Evolutionary conservation across 2,888 invertebrate genomes (phyloP).

Genomic region (Ypsolopha scabrella): DNA sequence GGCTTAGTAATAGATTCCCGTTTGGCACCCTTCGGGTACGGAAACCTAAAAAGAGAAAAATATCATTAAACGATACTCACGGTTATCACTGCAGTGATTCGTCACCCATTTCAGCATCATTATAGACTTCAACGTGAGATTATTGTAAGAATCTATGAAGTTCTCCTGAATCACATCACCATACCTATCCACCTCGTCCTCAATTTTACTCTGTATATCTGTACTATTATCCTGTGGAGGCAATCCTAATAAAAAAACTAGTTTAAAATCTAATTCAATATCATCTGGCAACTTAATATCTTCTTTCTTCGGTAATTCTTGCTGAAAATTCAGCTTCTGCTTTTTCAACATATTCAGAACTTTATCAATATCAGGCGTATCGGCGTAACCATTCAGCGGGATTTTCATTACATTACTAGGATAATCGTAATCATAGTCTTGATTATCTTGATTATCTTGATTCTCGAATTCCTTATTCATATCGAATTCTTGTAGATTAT

Average conservation of each 20-base stretch:
- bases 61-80: slow-evolving; percentile 26
- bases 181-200: slow-evolving; percentile 74
- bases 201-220: slow-evolving; percentile 72
- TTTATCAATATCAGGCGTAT: slow-evolving; percentile 31
- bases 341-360: slow-evolving; percentile 32
- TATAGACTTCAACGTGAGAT: slow-evolving; percentile 86
- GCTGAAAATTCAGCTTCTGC: slow-evolving; percentile 18
- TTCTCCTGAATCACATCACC: slow-evolving; percentile 87
- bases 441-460: slow-evolving; percentile 15
- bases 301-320: not conserved
- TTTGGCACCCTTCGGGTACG: too few species aligned
- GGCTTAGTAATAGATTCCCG: too few species aligned
- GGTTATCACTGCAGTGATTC: slow-evolving; percentile 72
- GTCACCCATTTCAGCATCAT: slow-evolving; percentile 87
- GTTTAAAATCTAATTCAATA: slow-evolving; percentile 34
- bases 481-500: slow-evolving; percentile 44
- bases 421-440: slow-evolving; percentile 27
- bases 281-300: not conserved
- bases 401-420: slow-evolving; percentile 58
- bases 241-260: slow-evolving; percentile 71
- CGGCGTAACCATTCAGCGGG: slow-evolving; percentile 48
- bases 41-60: too few species aligned
- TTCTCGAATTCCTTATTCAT: slow-evolving; percentile 51
- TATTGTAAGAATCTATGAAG: slow-evolving; percentile 87
- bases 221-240: slow-evolving; percentile 68